Base-by-base conservation (phyloP, 53 echinoderm and acorn worm species). In the Hippasteria phrygiana region DNA sequence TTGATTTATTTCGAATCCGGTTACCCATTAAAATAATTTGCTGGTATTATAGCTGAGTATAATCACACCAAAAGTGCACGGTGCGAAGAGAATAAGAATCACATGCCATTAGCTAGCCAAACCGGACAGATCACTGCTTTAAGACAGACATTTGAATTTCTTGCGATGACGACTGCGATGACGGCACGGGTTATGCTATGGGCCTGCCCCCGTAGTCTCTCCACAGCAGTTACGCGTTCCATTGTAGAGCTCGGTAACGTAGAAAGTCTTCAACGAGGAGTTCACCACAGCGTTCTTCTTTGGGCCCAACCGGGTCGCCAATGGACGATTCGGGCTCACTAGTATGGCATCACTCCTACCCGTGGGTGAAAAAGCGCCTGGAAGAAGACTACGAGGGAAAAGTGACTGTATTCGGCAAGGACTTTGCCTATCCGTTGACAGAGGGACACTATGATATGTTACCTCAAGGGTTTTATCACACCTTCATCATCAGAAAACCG, bases 181-280 rank as follows among this genome's bases (percentile, higher is more conserved):
- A 62, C 64, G 12, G 47, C 81, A 13, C 88, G 93, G 22, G 93
- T 93, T 3, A 78, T 94, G 64, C 55, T 94, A 26, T 94, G 94
- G 94, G 80, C 87, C 16, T 90, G 92, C 3, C 92, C 92, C 8
- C 54, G 94, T 31, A 89, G 89, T 29, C 74, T 94, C 36, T 91
- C 94, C 40, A 94, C 94, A 2, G 92, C 92, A 0, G 90, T 94
- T 50, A 74, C 87, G 16, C 74, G 94, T 4, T 87, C 90, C 16
- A 87, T 94, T 26, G 74, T 87, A 39, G 74, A 77, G 24, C 81
- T 90, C 20, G 89, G 66, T n/a, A 75, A 92, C 82, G 66, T 90
- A 10, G 92, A 94, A n/a, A 62, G 90, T 92, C 55, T 90, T 90
- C 77, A 92, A 94, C 47, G 94, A 94, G 71, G 86, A 92, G 67